These are phyloP conservation scores for Prosapia bicincta DNA, from an alignment of 2,888 invertebrate genomes.

Conservation along the genomic window DNA sequence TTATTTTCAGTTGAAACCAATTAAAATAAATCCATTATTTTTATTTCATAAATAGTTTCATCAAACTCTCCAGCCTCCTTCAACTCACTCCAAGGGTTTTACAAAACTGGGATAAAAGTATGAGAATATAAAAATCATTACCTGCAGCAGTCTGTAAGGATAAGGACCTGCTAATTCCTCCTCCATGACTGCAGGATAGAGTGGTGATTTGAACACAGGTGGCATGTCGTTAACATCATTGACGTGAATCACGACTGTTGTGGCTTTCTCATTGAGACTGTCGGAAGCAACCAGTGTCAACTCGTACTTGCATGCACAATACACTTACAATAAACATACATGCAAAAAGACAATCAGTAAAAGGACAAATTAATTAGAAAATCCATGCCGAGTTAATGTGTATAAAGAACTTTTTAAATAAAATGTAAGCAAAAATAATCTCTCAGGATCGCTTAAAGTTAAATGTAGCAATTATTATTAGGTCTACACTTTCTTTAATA, in stretches of 20 bases:
- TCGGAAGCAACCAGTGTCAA: slow-evolving; percentile 86
- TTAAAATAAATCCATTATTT: too few relatives aligned
- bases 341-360: neutral
- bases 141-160: slow-evolving; percentile 69
- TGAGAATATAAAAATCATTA: too few relatives aligned
- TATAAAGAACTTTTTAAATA: too few relatives aligned
- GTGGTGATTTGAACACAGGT: slow-evolving; percentile 69
- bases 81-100: too few relatives aligned
- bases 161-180: slow-evolving; percentile 72
- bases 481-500: too few relatives aligned
- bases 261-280: slow-evolving; percentile 85
- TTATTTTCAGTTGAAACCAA: too few relatives aligned
- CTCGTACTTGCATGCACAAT: slow-evolving; percentile 64
- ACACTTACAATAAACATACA: slow-evolving; percentile 32
- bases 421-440: too few relatives aligned
- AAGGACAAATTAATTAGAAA: slow-evolving; percentile 32
- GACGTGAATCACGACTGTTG: slow-evolving; percentile 75
- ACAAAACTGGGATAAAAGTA: too few relatives aligned
- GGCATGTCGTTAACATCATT: slow-evolving; percentile 89
- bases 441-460: too few relatives aligned
- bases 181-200: slow-evolving; percentile 68
- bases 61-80: too few relatives aligned
- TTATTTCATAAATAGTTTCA: too few relatives aligned
- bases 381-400: neutral
- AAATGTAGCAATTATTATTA: too few relatives aligned